A percentile compares a stretch with the other conserved stretches of the same genome.
Conservation (phyloP, 2,113 vertebrate genomes). For the Brachyhypopomus gauderio region DNA sequence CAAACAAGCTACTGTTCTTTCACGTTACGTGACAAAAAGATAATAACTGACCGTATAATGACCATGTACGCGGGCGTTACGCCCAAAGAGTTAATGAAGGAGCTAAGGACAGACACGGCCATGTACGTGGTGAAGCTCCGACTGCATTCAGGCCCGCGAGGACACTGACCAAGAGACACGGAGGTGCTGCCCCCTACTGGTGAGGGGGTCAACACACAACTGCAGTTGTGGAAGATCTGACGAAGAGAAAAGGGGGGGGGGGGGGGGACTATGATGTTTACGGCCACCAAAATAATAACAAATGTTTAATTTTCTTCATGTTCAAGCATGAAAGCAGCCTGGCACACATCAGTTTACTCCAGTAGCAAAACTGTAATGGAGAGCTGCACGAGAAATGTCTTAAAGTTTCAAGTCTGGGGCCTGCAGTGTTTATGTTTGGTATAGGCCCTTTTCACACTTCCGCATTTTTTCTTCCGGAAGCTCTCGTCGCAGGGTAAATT, state of each 20-base stretch:
- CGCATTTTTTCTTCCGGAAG: too few relatives aligned
- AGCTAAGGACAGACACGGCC: slow-evolving; percentile 70
- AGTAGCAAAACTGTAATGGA: too few relatives aligned
- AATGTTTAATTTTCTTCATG: too few relatives aligned
- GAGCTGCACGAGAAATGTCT: too few relatives aligned
- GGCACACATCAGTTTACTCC: too few relatives aligned
- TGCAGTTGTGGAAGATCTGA: slow-evolving; percentile 91
- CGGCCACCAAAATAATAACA: too few relatives aligned
- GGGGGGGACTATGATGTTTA: too few relatives aligned
- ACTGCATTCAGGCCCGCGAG: slow-evolving; percentile 72
- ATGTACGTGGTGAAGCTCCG: slow-evolving; percentile 80
- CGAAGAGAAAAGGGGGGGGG: not conserved
- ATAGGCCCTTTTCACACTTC: too few relatives aligned
- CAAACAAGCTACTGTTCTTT: not conserved
- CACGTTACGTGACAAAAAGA: not conserved
- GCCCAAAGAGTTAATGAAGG: slow-evolving; percentile 75
- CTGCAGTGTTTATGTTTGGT: too few relatives aligned
- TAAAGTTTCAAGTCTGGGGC: too few relatives aligned
- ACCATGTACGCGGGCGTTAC: slow-evolving; percentile 75
- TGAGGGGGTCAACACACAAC: slow-evolving; percentile 74
- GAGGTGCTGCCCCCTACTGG: slow-evolving; percentile 73
- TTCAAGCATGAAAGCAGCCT: too few relatives aligned
- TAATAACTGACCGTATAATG: slow-evolving; percentile 75
- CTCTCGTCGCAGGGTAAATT: too few relatives aligned
- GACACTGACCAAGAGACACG: slow-evolving; percentile 81